A percentile compares a stretch with the other conserved stretches of the same genome.
Conservation (phyloP, 2,113 vertebrate genomes). For the Cettia cetti region DNA sequence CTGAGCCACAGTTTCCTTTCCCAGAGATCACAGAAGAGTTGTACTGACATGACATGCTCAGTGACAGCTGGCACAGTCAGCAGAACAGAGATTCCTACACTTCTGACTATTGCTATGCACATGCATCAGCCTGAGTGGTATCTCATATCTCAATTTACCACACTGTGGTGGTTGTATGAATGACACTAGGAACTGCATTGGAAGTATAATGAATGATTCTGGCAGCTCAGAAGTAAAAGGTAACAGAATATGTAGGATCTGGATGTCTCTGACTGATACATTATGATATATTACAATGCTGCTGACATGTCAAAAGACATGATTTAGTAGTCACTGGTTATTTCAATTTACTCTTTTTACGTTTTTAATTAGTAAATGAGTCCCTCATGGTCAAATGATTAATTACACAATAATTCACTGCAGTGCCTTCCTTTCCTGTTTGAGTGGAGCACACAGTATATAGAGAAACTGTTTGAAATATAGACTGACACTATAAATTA, state of each 20-base stretch:
- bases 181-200: background rate
- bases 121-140: background rate
- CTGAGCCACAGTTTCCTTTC: background rate
- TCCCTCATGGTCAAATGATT: conserved; percentile 87
- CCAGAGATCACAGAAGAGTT: background rate
- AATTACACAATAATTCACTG: conserved; percentile 82
- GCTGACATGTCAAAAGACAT: conserved; percentile 73
- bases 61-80: background rate
- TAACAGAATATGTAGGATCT: conserved; percentile 51
- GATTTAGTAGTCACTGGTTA: conserved; percentile 85
- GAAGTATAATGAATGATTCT: conserved; percentile 18
- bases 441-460: background rate
- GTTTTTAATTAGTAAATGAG: conserved; percentile 97
- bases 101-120: background rate
- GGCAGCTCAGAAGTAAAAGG: conserved; percentile 35
- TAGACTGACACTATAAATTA: conserved; percentile 65
- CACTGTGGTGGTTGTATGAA: background rate
- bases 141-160: background rate
- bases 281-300: conserved; percentile 71
- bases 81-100: background rate
- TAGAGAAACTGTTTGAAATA: conserved; percentile 24
- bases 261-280: conserved; percentile 66
- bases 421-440: conserved; percentile 58
- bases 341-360: conserved; percentile 87
- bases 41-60: background rate